These are phyloP conservation scores for Ormyrus thymus DNA, from an alignment of 2,888 invertebrate species.

Conservation along the genomic window DNA sequence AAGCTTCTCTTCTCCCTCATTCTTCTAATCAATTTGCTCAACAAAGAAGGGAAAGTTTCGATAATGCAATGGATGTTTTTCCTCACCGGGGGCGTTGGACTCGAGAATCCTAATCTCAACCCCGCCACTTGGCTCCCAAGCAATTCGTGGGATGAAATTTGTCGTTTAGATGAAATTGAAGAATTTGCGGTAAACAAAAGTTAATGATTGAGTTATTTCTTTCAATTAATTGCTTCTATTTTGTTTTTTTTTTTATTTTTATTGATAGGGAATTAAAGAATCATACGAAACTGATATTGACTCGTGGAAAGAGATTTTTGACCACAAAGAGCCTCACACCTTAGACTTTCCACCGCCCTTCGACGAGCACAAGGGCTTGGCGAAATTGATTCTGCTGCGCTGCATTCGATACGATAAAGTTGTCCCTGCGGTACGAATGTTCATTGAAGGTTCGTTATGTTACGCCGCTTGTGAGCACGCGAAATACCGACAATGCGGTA, in stretches of 20 bases:
- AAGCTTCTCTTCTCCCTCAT: constrained; percentile 92
- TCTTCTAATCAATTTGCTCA: constrained; percentile 84
- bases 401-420: constrained; percentile 93
- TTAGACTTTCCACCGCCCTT: constrained; percentile 84
- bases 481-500: too few species aligned
- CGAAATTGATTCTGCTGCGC: constrained; percentile 87
- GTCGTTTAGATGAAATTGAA: constrained; percentile 78
- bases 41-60: constrained; percentile 78
- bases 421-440: constrained; percentile 84
- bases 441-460: constrained; percentile 79
- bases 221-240: too few species aligned
- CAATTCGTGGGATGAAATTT: constrained; percentile 88
- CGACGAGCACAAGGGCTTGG: constrained; percentile 82
- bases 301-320: constrained; percentile 86
- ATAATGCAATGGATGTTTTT: constrained; percentile 89
- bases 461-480: too few species aligned
- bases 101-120: constrained; percentile 85
- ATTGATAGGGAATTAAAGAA: constrained; percentile 79
- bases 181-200: constrained; percentile 71
- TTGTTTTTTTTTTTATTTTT: background rate
- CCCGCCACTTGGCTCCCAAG: constrained; percentile 84
- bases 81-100: constrained; percentile 89
- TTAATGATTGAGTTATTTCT: background rate
- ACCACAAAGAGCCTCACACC: constrained; percentile 86
- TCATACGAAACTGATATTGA: constrained; percentile 79